Percentiles rank a stretch among this genome's conserved stretches.
These are phyloP conservation scores for Sandelia bainsii DNA, from an alignment of 2,797 vertebrate genomes.

Conservation along the genomic window DNA sequence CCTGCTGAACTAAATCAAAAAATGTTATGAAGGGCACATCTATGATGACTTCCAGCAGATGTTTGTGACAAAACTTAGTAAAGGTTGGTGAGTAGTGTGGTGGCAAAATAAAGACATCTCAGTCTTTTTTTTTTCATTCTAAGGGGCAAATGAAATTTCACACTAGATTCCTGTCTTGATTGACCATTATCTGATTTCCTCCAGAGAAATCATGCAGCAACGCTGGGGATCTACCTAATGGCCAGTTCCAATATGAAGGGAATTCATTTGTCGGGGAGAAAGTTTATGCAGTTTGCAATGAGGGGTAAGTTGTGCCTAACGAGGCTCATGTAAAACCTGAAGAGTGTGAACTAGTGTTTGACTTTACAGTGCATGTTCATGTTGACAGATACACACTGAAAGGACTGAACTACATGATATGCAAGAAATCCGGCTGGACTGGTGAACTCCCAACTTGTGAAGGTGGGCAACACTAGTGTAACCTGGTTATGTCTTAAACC, in stretches of 20 bases:
- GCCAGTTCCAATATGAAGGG: slow-evolving; percentile 59
- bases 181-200: neutral
- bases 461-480: slow-evolving; percentile 51
- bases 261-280: slow-evolving; percentile 46
- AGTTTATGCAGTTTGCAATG: slow-evolving; percentile 68
- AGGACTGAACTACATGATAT: slow-evolving; percentile 67
- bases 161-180: neutral
- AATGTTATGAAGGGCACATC: no score
- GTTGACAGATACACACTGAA: slow-evolving; percentile 71
- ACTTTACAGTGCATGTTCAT: neutral
- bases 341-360: neutral
- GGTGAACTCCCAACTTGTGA: slow-evolving; percentile 69
- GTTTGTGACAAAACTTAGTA: neutral
- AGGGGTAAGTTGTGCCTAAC: slow-evolving; percentile 66
- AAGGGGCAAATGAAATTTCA: neutral
- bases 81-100: neutral
- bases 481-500: neutral
- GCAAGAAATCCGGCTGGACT: slow-evolving; percentile 72
- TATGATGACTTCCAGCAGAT: no score
- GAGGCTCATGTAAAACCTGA: neutral
- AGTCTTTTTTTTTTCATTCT: no score
- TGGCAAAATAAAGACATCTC: neutral
- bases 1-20: no score
- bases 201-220: slow-evolving; percentile 74
- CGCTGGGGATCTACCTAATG: slow-evolving; percentile 69